Conservation (phyloP, 2,113 vertebrate genomes). For the Sinocyclocheilus grahami region DNA sequence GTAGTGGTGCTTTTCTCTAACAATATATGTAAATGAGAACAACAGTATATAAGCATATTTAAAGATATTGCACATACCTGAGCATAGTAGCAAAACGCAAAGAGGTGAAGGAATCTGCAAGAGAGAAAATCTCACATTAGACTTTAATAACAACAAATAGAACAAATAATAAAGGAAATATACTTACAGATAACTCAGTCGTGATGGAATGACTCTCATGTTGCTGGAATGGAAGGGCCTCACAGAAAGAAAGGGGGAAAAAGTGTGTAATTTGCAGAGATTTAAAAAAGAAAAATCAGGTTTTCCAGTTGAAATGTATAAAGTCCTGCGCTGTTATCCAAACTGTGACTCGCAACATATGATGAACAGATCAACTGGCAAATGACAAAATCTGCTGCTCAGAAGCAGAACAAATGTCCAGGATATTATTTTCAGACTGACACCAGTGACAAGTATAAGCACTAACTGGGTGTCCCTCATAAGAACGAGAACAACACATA, state of each 20-base stretch:
- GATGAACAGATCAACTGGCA: constrained; percentile 40
- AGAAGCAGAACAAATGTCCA: constrained; percentile 26
- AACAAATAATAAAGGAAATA: not conserved
- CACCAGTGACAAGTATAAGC: constrained; percentile 18
- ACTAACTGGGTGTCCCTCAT: constrained; percentile 21
- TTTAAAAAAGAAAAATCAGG: constrained; percentile 3
- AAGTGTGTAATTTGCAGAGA: constrained; percentile 25
- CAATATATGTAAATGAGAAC: not conserved
- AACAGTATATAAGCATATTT: not conserved
- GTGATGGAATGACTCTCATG: constrained; percentile 71
- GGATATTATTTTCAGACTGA: constrained; percentile 15
- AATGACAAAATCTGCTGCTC: constrained; percentile 8
- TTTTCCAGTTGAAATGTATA: constrained; percentile 34
- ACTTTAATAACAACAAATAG: no score
- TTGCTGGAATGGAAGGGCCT: constrained; percentile 60
- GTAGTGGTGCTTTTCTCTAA: not conserved
- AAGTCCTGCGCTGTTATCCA: constrained; percentile 47
- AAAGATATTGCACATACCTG: constrained; percentile 81
- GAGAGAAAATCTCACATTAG: constrained; percentile 18
- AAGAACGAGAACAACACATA: constrained; percentile 28
- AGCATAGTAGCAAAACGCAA: constrained; percentile 90
- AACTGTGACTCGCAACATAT: constrained; percentile 40
- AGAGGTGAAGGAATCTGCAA: constrained; percentile 90
- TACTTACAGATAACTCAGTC: constrained; percentile 77
- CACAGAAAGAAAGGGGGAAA: constrained; percentile 34